These are phyloP conservation scores for Hypomecis punctinalis DNA, from an alignment of 2,888 invertebrate species.

Conservation along the genomic window DNA sequence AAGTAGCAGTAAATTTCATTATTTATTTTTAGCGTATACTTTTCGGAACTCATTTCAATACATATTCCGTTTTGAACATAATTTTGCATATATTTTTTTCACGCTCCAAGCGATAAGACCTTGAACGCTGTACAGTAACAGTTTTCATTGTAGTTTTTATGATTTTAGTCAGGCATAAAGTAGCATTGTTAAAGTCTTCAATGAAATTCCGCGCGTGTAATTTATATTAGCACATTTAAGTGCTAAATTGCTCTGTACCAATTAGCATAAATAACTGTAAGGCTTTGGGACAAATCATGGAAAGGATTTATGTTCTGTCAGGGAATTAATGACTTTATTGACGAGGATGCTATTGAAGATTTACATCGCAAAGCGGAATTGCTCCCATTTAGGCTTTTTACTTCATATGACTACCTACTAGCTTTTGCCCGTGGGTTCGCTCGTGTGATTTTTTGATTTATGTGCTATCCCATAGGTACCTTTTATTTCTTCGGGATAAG, in stretches of 20 bases:
- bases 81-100: conserved; percentile 12
- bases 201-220: conserved; percentile 22
- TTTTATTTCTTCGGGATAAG: too few relatives aligned
- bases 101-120: conserved; percentile 7
- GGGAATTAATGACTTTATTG: conserved; percentile 21
- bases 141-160: conserved; percentile 13
- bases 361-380: conserved; percentile 17
- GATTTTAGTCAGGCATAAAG: conserved; percentile 13
- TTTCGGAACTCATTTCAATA: neutral
- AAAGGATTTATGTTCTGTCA: conserved; percentile 12
- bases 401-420: conserved; percentile 42
- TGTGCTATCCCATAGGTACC: too few relatives aligned
- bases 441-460: too few relatives aligned
- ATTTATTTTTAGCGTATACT: neutral
- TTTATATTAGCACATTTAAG: conserved; percentile 18
- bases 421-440: too few relatives aligned
- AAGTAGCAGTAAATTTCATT: neutral
- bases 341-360: conserved; percentile 21
- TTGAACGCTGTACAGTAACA: conserved; percentile 23
- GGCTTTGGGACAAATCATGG: conserved; percentile 8
- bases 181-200: conserved; percentile 20
- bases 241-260: conserved; percentile 18
- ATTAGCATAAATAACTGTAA: conserved; percentile 27
- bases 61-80: conserved; percentile 5
- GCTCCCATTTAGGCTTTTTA: conserved; percentile 8